phyloP scores from a whole-genome alignment of 37 sponge, comb jelly and placozoan genomes.

The Bolinopsis microptera region DNA sequence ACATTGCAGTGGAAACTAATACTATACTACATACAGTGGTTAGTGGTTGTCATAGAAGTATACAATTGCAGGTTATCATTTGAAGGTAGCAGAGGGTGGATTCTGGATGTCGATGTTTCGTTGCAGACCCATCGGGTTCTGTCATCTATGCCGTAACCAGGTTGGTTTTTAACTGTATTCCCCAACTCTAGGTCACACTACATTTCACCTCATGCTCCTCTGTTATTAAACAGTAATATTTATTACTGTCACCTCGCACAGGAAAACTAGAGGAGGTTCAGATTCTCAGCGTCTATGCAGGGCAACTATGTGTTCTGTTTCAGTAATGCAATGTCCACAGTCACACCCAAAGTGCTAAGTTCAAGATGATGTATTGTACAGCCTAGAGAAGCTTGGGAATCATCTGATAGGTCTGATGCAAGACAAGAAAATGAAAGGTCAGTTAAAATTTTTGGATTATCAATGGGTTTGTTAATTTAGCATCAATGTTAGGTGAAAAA shows the following conservation, averaged over 20 bases:
- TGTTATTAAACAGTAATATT: no score
- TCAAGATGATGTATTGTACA: slow-evolving; percentile 84
- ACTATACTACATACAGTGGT: no score
- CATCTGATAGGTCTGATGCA: slow-evolving; percentile 37
- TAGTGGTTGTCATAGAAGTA: no score
- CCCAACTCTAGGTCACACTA: no score
- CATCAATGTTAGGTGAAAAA: no score
- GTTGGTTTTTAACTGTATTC: no score
- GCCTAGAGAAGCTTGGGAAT: slow-evolving; percentile 48
- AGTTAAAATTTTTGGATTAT: no score
- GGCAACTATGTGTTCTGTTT: slow-evolving; percentile 95
- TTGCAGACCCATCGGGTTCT: slow-evolving; percentile 21
- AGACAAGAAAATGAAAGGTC: slow-evolving; percentile 53
- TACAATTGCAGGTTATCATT: slow-evolving; percentile 72
- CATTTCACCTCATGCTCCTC: no score
- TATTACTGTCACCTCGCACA: no score
- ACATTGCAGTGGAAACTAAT: no score
- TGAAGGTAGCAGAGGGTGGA: slow-evolving; percentile 96
- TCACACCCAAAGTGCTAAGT: slow-evolving; percentile 98
- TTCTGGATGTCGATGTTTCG: slow-evolving; percentile 95
- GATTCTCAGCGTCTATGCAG: slow-evolving; percentile 90
- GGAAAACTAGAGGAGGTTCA: slow-evolving; percentile 94
- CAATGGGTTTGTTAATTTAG: no score
- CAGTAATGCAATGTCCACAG: slow-evolving; percentile 96
- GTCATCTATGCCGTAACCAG: slow-evolving; percentile 24